phyloP scores from a whole-genome alignment of 2,797 vertebrate species.

The Anabas testudineus region DNA sequence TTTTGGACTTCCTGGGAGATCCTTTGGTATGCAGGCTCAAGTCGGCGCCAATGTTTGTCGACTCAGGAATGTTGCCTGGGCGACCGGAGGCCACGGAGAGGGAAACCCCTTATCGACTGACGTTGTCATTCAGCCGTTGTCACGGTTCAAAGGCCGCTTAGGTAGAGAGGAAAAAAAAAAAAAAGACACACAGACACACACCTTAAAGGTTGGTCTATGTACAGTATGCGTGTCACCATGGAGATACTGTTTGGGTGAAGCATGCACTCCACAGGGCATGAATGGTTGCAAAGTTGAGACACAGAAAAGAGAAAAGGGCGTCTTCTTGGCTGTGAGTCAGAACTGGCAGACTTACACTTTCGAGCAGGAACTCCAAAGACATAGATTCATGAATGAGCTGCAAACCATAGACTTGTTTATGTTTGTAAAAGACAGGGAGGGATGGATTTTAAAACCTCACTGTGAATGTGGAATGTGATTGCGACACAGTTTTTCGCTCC shows the following conservation, averaged over 20 bases:
- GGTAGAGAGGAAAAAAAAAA: constrained; percentile 45
- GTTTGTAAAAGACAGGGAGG: constrained; percentile 58
- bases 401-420: constrained; percentile 59
- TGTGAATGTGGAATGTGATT: constrained; percentile 58
- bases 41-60: constrained; percentile 83
- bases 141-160: constrained; percentile 72
- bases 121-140: constrained; percentile 77
- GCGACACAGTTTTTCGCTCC: constrained; percentile 52
- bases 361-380: constrained; percentile 54
- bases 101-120: constrained; percentile 84
- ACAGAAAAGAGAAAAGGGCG: constrained; percentile 59
- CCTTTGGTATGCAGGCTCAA: constrained; percentile 77
- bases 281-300: constrained; percentile 61
- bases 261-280: constrained; percentile 63
- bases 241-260: constrained; percentile 80
- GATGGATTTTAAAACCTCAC: constrained; percentile 44
- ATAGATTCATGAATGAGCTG: constrained; percentile 75
- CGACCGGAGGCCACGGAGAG: constrained; percentile 74
- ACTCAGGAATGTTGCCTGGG: constrained; percentile 82
- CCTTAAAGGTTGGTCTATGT: constrained; percentile 70
- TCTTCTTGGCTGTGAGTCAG: constrained; percentile 71
- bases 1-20: constrained; percentile 79
- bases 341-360: constrained; percentile 66
- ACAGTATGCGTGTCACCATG: constrained; percentile 70
- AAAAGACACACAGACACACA: constrained; percentile 64